Conservation (phyloP, 2,113 vertebrate species). For the Mus pahari region DNA sequence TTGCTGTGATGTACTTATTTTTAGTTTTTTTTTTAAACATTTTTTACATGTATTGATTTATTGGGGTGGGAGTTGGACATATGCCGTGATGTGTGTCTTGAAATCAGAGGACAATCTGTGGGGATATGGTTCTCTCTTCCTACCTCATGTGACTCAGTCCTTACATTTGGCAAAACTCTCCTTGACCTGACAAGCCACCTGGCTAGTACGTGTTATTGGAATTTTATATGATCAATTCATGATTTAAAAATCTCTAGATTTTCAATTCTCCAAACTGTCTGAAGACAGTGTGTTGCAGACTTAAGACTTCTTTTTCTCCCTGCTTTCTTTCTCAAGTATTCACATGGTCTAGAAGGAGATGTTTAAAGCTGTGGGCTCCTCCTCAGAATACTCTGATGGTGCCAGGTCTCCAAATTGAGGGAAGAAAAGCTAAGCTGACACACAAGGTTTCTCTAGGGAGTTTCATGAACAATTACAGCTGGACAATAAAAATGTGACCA, state of each 20-base stretch:
- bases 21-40: not conserved
- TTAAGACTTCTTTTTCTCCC: slow-evolving; percentile 93
- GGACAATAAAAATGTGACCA: not conserved
- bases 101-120: not conserved
- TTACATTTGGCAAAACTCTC: too few relatives aligned
- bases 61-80: not conserved
- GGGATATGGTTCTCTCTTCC: not conserved
- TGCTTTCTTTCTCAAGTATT: slow-evolving; percentile 91
- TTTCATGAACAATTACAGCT: not conserved
- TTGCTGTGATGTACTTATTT: not conserved
- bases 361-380: slow-evolving; percentile 87
- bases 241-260: slow-evolving; percentile 89
- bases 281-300: slow-evolving; percentile 90
- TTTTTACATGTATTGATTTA: not conserved
- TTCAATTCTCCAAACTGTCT: slow-evolving; percentile 92
- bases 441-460: not conserved
- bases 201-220: not conserved
- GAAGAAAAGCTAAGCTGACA: not conserved
- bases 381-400: not conserved
- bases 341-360: slow-evolving; percentile 91
- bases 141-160: too few relatives aligned
- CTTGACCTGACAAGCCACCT: not conserved
- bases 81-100: too few relatives aligned
- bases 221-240: not conserved
- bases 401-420: not conserved